A percentile compares a stretch with the other conserved stretches of the same genome.
Conservation (phyloP, 2,797 vertebrate species). For the Masticophis lateralis region DNA sequence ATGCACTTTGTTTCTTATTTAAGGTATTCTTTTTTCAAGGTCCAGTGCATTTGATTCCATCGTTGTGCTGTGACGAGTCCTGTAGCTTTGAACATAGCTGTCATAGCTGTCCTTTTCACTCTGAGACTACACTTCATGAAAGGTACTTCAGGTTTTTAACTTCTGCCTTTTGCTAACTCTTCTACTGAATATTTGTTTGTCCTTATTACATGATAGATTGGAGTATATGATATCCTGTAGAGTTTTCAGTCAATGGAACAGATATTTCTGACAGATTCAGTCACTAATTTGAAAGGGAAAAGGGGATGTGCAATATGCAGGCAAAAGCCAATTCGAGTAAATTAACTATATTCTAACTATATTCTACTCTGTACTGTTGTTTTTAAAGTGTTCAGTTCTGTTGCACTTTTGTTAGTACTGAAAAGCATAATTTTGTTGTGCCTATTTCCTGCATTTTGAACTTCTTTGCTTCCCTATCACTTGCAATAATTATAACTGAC, state of each 20-base stretch:
- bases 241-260: background rate
- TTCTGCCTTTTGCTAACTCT: background rate
- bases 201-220: constrained; percentile 15
- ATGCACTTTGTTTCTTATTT: constrained; percentile 11
- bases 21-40: constrained; percentile 68
- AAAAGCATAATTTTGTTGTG: background rate
- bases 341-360: background rate
- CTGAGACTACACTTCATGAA: constrained; percentile 76
- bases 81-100: constrained; percentile 74
- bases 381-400: background rate
- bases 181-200: background rate
- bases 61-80: constrained; percentile 84
- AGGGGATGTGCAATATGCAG: background rate
- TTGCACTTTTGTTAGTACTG: background rate
- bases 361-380: background rate
- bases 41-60: constrained; percentile 85
- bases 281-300: background rate
- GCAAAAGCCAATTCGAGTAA: background rate
- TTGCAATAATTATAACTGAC: background rate
- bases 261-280: background rate
- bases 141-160: constrained; percentile 72
- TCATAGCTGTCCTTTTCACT: constrained; percentile 77
- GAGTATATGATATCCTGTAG: background rate
- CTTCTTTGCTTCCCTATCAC: background rate
- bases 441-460: background rate